Evolutionary conservation across 2,888 invertebrate species (phyloP).

Genomic region (Drosophila mercatorum): DNA sequence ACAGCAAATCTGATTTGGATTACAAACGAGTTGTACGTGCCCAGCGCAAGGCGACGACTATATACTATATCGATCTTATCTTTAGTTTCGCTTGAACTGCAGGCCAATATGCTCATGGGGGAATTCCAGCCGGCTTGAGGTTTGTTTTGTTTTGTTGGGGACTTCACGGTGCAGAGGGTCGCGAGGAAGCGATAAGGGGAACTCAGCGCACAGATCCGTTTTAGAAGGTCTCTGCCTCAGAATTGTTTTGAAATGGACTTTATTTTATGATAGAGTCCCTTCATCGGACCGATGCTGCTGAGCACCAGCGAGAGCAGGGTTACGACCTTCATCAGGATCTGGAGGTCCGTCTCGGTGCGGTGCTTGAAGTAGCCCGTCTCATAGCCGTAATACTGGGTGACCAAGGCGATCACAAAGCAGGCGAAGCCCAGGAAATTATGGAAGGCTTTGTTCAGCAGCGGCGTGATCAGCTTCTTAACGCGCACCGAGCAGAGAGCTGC

Average conservation of each 20-base stretch:
- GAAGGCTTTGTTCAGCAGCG: constrained; percentile 80
- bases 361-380: constrained; percentile 77
- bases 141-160: constrained; percentile 1
- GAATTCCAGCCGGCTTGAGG: neutral
- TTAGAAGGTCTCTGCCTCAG: constrained; percentile 27
- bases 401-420: constrained; percentile 79
- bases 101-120: neutral
- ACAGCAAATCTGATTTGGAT: constrained; percentile 6
- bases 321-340: constrained; percentile 75
- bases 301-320: constrained; percentile 78
- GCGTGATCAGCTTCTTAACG: constrained; percentile 70
- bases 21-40: constrained; percentile 8
- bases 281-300: constrained; percentile 75
- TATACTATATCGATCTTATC: constrained; percentile 21
- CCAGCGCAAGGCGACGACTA: constrained; percentile 6
- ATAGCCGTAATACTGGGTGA: constrained; percentile 82
- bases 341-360: constrained; percentile 64
- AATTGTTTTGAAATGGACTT: constrained; percentile 59
- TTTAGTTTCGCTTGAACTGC: constrained; percentile 6
- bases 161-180: neutral
- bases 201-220: neutral
- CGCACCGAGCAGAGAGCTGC: constrained; percentile 75
- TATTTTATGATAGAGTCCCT: constrained; percentile 68
- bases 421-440: constrained; percentile 80
- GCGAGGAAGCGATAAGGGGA: constrained; percentile 26